These are phyloP conservation scores for Pelusios castaneus DNA, from an alignment of 2,113 vertebrate species.

Conservation along the genomic window DNA sequence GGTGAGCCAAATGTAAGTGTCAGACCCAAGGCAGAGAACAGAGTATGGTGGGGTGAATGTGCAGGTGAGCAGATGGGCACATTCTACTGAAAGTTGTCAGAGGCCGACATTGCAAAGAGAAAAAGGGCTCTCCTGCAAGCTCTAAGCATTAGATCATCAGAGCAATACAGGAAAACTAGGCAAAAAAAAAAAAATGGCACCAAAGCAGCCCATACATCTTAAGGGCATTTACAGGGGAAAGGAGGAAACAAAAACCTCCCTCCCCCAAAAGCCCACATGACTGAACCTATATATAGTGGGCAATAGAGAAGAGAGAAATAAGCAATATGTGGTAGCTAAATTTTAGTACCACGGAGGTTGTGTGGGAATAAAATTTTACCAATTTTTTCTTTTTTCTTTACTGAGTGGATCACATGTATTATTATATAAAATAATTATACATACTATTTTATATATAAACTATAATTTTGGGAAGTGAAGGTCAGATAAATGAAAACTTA, in stretches of 20 bases:
- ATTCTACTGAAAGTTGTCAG: background rate
- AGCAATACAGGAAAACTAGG: background rate
- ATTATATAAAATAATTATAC: background rate
- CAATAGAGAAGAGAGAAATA: background rate
- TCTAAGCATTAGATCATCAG: background rate
- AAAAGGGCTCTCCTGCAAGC: fast-evolving
- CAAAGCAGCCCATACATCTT: background rate
- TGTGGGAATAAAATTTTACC: background rate
- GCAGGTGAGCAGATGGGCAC: no score
- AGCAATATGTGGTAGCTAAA: background rate
- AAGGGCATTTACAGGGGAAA: background rate
- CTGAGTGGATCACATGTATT: background rate
- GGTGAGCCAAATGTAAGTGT: background rate
- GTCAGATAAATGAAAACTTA: no score
- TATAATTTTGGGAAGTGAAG: background rate
- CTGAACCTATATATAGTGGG: background rate
- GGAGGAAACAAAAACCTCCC: no score
- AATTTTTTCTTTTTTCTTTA: conserved; percentile 15
- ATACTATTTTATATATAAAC: background rate
- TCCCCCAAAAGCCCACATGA: no score
- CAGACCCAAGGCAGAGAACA: background rate
- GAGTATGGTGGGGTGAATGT: no score
- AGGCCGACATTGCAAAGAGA: background rate
- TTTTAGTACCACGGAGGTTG: background rate
- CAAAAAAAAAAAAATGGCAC: background rate